A percentile compares a stretch with the other conserved stretches of the same genome.
Conservation (phyloP, 2,113 vertebrate genomes). For the Podiceps cristatus region DNA sequence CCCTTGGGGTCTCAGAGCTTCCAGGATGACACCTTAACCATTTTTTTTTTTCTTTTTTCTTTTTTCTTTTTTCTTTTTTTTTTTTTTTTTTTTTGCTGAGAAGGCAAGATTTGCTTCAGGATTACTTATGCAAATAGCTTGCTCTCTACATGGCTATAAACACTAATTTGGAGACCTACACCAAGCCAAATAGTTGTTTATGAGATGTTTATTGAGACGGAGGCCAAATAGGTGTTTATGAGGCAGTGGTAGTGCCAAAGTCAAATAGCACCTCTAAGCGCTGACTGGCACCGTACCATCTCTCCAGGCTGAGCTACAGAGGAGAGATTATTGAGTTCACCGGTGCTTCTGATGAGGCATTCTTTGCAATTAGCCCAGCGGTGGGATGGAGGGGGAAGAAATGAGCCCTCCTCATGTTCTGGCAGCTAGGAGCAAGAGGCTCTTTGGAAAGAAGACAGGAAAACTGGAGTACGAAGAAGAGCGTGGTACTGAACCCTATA, state of each 20-base stretch:
- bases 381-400: neutral
- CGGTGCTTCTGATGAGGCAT: neutral
- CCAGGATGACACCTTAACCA: too few relatives aligned
- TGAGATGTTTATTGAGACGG: constrained; percentile 44
- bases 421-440: neutral
- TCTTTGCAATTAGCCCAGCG: neutral
- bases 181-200: constrained; percentile 57
- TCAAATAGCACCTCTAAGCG: constrained; percentile 33
- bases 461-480: neutral
- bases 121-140: constrained; percentile 46
- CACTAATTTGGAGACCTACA: constrained; percentile 58
- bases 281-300: constrained; percentile 28
- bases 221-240: constrained; percentile 52
- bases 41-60: too few relatives aligned
- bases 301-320: constrained; percentile 38
- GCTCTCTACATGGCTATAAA: constrained; percentile 40
- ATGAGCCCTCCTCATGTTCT: neutral
- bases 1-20: neutral
- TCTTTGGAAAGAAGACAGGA: neutral
- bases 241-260: constrained; percentile 42
- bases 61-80: too few relatives aligned
- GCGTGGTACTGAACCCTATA: accelerated
- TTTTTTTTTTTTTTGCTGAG: neutral
- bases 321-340: neutral
- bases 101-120: constrained; percentile 27